Evolutionary conservation across 2,888 invertebrate genomes (phyloP).

Genomic region (Dorcus parallelipipedus): DNA sequence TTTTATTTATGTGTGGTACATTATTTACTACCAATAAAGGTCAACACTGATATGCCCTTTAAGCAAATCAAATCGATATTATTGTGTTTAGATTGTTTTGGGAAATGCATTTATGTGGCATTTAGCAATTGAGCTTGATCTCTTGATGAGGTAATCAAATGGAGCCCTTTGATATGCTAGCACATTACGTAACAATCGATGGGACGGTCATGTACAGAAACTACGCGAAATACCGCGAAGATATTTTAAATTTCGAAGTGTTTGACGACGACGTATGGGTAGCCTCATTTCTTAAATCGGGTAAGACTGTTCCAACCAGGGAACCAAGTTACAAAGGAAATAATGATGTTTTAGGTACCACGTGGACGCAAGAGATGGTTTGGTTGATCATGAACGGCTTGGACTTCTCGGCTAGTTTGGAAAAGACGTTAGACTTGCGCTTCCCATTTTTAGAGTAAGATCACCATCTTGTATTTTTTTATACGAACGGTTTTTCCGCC

Average conservation of each 20-base stretch:
- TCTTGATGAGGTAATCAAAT: no score
- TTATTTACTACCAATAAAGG: no score
- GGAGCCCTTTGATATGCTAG: no score
- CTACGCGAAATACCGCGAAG: slow-evolving; percentile 7
- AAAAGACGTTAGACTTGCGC: slow-evolving; percentile 44
- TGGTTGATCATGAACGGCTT: slow-evolving; percentile 81
- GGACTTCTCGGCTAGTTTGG: slow-evolving; percentile 68
- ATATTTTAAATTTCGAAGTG: slow-evolving; percentile 21
- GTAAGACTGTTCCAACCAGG: slow-evolving; percentile 1
- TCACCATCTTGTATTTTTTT: background rate
- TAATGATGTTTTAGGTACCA: slow-evolving; percentile 62
- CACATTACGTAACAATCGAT: background rate
- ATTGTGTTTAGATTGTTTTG: no score
- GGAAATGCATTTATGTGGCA: no score
- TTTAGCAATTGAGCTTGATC: no score
- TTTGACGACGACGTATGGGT: slow-evolving; percentile 18
- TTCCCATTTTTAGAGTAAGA: slow-evolving; percentile 20
- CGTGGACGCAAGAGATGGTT: slow-evolving; percentile 92
- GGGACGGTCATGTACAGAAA: slow-evolving; percentile 4
- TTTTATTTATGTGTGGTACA: no score
- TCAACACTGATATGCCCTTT: no score
- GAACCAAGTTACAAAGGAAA: no score
- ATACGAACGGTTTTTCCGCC: no score
- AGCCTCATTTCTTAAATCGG: slow-evolving; percentile 19
- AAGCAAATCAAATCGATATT: no score